A percentile compares a stretch with the other conserved stretches of the same genome.
These are phyloP conservation scores for Phalacrocorax carbo DNA, from an alignment of 2,113 vertebrate species.

Conservation along the genomic window DNA sequence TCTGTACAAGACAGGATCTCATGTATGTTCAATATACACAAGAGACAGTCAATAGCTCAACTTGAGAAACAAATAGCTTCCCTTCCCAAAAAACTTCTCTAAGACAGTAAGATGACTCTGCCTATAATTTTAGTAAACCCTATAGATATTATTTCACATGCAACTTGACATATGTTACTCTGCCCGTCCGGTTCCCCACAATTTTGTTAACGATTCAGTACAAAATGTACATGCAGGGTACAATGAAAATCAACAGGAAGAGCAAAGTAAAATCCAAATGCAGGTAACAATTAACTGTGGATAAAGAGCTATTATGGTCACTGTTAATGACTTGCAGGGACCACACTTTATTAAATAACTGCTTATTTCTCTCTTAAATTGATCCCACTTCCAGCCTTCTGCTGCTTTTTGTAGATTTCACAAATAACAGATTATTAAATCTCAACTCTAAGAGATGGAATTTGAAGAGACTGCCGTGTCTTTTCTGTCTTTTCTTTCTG, in stretches of 20 bases:
- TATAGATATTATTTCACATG: background rate
- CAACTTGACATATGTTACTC: background rate
- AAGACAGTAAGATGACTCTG: background rate
- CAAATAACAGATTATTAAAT: constrained; percentile 62
- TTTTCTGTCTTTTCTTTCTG: constrained; percentile 64
- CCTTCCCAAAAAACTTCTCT: background rate
- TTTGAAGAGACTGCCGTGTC: constrained; percentile 19
- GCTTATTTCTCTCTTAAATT: constrained; percentile 43
- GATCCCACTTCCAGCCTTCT: background rate
- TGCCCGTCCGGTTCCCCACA: background rate
- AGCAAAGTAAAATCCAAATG: background rate
- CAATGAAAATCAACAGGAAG: background rate
- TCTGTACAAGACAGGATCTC: background rate
- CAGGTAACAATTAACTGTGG: constrained; percentile 62
- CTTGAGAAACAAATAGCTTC: background rate
- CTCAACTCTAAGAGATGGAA: constrained; percentile 31
- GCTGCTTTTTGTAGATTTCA: constrained; percentile 54
- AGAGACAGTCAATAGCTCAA: background rate
- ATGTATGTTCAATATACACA: background rate
- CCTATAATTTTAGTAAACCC: background rate
- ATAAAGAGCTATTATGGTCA: constrained; percentile 56
- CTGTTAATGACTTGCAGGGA: constrained; percentile 29
- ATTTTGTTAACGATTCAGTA: background rate
- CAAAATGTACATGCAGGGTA: background rate
- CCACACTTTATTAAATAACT: constrained; percentile 31